phyloP scores from a whole-genome alignment of 2,113 vertebrate genomes.

The Grammomys dolichurus region DNA sequence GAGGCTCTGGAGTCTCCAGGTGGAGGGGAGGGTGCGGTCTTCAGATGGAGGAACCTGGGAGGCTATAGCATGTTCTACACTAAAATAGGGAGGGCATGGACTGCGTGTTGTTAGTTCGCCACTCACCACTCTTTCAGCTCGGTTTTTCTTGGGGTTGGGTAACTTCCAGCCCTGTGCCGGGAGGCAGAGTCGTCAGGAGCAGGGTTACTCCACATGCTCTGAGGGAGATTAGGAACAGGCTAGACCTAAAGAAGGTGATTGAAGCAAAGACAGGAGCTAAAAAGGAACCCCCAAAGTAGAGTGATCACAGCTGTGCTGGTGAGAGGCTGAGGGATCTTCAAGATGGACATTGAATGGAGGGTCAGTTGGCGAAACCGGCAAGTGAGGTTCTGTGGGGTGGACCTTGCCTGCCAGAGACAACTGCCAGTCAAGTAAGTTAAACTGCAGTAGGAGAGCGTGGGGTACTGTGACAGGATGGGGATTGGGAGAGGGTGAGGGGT shows the following conservation, averaged over 20 bases:
- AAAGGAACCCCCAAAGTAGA: neutral
- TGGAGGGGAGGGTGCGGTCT: neutral
- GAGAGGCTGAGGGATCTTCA: neutral
- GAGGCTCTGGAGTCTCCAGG: neutral
- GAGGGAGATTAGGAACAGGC: neutral
- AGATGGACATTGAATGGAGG: neutral
- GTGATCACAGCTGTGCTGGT: neutral
- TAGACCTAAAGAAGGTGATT: neutral
- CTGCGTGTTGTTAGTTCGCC: fast-evolving
- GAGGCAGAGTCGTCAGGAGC: neutral
- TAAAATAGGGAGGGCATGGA: neutral
- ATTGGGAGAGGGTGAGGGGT: neutral
- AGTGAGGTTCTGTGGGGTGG: neutral
- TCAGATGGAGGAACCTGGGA: neutral
- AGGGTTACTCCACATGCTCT: neutral
- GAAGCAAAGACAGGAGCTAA: neutral
- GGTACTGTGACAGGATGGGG: neutral
- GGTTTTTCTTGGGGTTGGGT: neutral
- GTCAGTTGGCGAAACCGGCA: neutral
- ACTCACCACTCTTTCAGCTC: neutral
- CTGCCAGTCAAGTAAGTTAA: neutral
- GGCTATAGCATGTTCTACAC: neutral
- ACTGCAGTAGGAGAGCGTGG: no score
- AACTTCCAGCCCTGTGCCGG: neutral
- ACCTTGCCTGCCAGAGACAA: neutral